phyloP scores from a whole-genome alignment of 2,888 invertebrate genomes.

The Molanna angustata region DNA sequence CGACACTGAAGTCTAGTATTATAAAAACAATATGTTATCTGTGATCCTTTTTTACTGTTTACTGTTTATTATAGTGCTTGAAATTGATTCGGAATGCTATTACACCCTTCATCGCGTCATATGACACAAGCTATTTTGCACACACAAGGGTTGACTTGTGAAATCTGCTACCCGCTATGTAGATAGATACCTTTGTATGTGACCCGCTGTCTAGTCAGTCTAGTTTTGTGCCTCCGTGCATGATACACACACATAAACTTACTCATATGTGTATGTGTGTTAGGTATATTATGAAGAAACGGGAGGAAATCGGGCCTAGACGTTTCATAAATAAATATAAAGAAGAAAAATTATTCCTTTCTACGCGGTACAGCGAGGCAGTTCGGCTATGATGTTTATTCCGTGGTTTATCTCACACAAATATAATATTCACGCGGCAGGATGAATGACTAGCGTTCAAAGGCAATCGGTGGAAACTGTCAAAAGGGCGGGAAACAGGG shows the following conservation, averaged over 20 bases:
- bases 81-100: constrained; percentile 21
- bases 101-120: constrained; percentile 17
- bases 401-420: constrained; percentile 31
- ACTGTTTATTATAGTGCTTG: constrained; percentile 8
- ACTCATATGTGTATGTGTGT: neutral
- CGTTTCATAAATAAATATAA: constrained; percentile 28
- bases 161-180: too few species aligned
- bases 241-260: neutral
- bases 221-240: too few species aligned
- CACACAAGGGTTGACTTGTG: neutral
- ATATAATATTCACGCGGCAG: constrained; percentile 31
- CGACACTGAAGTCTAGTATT: too few species aligned
- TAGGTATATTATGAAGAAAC: neutral
- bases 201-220: too few species aligned
- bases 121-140: constrained; percentile 9
- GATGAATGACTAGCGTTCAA: constrained; percentile 30
- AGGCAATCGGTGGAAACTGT: constrained; percentile 19
- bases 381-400: constrained; percentile 27
- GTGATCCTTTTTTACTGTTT: constrained; percentile 9
- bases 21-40: too few species aligned
- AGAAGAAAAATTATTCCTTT: constrained; percentile 32
- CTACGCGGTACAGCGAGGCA: constrained; percentile 9
- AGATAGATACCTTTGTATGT: too few species aligned
- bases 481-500: constrained; percentile 5
- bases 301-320: neutral